Evolutionary conservation across 2,113 vertebrate genomes (phyloP).

Genomic region (Morone saxatilis): DNA sequence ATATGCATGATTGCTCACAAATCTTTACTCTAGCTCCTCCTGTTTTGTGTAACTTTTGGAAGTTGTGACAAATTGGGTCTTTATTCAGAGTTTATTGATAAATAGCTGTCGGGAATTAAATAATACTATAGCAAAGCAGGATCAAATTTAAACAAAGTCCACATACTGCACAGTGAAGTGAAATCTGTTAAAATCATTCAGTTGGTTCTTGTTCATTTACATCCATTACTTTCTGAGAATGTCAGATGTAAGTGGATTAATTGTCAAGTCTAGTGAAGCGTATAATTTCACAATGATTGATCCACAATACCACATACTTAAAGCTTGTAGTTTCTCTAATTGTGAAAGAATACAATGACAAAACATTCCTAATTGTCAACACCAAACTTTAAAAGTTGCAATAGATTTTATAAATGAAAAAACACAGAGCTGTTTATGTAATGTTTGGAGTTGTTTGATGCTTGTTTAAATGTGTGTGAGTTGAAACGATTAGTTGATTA

Average conservation of each 20-base stretch:
- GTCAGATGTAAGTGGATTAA: background rate
- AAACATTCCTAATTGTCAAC: background rate
- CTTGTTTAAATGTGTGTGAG: background rate
- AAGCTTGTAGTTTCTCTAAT: background rate
- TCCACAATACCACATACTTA: background rate
- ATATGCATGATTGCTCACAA: slow-evolving; percentile 43
- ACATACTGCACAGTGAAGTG: background rate
- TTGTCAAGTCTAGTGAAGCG: background rate
- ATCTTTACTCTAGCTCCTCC: slow-evolving; percentile 38
- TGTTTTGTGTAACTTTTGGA: slow-evolving; percentile 36
- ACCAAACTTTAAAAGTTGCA: background rate
- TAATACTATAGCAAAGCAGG: background rate
- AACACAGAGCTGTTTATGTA: background rate
- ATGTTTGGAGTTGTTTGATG: background rate
- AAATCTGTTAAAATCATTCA: background rate
- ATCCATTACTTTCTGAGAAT: slow-evolving; percentile 6
- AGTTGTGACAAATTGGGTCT: slow-evolving; percentile 26
- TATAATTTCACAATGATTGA: background rate
- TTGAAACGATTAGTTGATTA: background rate
- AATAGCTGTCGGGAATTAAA: slow-evolving; percentile 12
- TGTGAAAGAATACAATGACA: background rate
- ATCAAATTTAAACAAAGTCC: background rate
- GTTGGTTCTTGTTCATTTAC: background rate
- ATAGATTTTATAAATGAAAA: background rate
- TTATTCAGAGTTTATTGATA: slow-evolving; percentile 42